Base-by-base conservation (phyloP, 2,797 vertebrate genomes). In the Poecilia wingei region DNA sequence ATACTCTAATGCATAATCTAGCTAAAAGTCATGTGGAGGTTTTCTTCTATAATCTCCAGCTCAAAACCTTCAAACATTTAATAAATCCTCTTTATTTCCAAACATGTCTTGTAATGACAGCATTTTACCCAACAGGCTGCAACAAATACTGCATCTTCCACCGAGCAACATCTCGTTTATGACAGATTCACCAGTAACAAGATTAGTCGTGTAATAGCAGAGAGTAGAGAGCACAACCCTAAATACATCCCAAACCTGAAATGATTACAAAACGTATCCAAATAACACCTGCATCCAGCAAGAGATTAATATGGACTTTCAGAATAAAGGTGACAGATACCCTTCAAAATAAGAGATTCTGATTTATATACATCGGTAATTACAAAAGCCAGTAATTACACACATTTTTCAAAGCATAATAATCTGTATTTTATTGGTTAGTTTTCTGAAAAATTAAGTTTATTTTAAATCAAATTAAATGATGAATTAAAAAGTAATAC, bases 41-140 rank as follows among this genome's bases (percentile, higher is more conserved):
- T 88, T 85, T 73, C 31, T 76, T 83, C 53, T 79, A 16, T 82
- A 74, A 79, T 86, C 84, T 87, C 39, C 84, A 83, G 75, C 79
- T 83, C 70, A 64, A 72, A 82, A 80, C 77, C 76, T 45, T 59
- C 70, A 82, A 49, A 66, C 74, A 36, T 79, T 46, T 14, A 47
- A 39, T 74, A 64, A 87, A 84, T 82, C 85, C 74, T 36, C 51
- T 49, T 72, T 18, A 61, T 64, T 75, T 53, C n/a, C 45, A 22
- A 74, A 75, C 47, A 76, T 45, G 33, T 73, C 31, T 51, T 47
- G 20, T 33, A 5, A 70, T 18, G 33, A 53, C 4, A 39, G 31
- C 46, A 72, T 47, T 49, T 51, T 47, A 31, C 47, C 31, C 47
- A 36, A 16, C 25, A 45, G 22, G 25, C 25, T 69, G 39, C 9